phyloP scores from a whole-genome alignment of 1,140 invertebrate genomes.

The Batillaria attramentaria region DNA sequence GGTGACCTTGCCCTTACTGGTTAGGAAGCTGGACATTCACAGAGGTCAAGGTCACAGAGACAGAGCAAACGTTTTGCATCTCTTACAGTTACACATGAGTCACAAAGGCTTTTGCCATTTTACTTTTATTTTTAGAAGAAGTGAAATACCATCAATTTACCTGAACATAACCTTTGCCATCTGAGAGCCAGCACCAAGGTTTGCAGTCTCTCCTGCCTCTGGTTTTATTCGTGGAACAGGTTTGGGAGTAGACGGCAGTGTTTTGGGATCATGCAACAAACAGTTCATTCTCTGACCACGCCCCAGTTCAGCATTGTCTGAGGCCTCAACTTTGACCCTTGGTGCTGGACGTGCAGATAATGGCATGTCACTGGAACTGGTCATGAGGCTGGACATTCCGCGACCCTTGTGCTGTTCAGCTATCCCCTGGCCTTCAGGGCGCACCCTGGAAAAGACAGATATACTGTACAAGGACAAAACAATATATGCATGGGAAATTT shows the following conservation, averaged over 20 bases:
- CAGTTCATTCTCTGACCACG: conserved; percentile 56
- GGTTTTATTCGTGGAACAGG: conserved; percentile 51
- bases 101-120: no score
- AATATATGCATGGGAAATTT: no score
- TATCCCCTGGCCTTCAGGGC: conserved; percentile 56
- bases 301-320: conserved; percentile 55
- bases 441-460: conserved; percentile 48
- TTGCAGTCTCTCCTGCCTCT: conserved; percentile 56
- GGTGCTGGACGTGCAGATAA: conserved; percentile 52
- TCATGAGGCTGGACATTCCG: conserved; percentile 52
- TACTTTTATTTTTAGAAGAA: no score
- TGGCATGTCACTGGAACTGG: conserved; percentile 53
- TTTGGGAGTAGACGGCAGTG: conserved; percentile 38
- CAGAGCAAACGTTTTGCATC: no score
- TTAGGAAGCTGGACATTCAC: no score
- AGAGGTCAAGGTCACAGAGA: no score
- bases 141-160: conserved; percentile 20
- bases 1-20: no score
- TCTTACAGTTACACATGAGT: no score
- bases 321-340: conserved; percentile 62
- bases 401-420: conserved; percentile 59
- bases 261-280: conserved; percentile 48
- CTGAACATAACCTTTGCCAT: conserved; percentile 56
- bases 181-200: conserved; percentile 49
- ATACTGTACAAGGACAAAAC: no score